Evolutionary conservation across 2,113 vertebrate species (phyloP).

Genomic region (Zootoca vivipara): DNA sequence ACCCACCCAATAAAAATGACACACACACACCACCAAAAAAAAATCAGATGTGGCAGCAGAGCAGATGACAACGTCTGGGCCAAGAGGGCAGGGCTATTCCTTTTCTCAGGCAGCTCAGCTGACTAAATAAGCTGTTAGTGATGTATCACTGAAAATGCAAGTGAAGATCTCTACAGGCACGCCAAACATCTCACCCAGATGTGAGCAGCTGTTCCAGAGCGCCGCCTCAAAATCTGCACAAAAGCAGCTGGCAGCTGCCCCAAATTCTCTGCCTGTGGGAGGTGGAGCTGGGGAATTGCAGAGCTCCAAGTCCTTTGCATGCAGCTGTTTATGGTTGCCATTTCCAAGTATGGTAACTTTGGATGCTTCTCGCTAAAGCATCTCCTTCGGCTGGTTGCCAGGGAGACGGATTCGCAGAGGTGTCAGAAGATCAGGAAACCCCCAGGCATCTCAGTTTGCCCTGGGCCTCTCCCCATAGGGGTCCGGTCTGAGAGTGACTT

Average conservation of each 20-base stretch:
- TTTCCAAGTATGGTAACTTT: background rate
- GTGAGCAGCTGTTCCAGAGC: slow-evolving; percentile 47
- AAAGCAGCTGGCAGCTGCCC: slow-evolving; percentile 26
- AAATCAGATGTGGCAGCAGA: no score
- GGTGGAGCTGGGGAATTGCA: slow-evolving; percentile 6
- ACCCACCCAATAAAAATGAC: no score
- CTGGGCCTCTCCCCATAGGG: background rate
- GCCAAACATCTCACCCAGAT: slow-evolving; percentile 34
- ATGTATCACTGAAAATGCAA: background rate
- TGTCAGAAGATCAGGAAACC: background rate
- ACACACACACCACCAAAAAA: no score
- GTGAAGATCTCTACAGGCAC: slow-evolving; percentile 12
- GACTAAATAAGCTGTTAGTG: background rate
- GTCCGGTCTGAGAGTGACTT: background rate
- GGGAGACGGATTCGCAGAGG: background rate
- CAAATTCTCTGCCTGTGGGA: background rate
- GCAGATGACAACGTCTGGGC: no score
- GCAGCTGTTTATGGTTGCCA: slow-evolving; percentile 15
- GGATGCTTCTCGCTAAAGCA: background rate
- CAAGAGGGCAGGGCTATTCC: no score
- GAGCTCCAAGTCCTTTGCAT: slow-evolving; percentile 25
- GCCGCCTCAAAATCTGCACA: background rate
- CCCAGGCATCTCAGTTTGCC: background rate
- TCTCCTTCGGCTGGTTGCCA: background rate
- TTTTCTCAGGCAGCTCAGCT: background rate